phyloP scores from a whole-genome alignment of 2,888 invertebrate species.

The Megastigmus dorsalis region DNA sequence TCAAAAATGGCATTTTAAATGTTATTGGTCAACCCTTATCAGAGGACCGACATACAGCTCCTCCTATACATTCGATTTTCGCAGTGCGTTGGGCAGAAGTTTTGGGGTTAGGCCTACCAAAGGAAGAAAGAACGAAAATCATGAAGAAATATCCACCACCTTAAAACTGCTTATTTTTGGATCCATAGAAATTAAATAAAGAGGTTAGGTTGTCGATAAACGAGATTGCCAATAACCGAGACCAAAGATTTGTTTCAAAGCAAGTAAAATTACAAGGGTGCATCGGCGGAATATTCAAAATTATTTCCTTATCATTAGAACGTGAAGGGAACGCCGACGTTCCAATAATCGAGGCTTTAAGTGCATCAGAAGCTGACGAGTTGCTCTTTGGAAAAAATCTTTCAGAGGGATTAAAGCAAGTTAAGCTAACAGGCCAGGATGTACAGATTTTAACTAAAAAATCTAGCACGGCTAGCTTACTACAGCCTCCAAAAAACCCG shows the following conservation, averaged over 20 bases:
- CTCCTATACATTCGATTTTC: conserved; percentile 19
- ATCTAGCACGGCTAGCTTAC: no score
- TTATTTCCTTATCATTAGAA: neutral
- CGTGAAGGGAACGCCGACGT: neutral
- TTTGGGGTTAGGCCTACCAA: conserved; percentile 5
- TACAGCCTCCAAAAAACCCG: neutral
- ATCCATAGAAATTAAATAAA: conserved; percentile 41
- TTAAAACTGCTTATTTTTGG: conserved; percentile 20
- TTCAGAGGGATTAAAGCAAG: neutral
- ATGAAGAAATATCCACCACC: conserved; percentile 41
- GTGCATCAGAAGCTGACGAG: neutral
- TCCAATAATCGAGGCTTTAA: neutral
- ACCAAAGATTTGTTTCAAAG: conserved; percentile 21
- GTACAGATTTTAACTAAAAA: neutral
- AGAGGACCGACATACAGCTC: conserved; percentile 14
- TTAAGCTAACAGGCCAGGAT: neutral
- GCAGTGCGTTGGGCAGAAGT: no score
- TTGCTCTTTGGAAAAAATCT: conserved; percentile 12
- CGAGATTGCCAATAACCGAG: neutral
- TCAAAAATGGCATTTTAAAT: neutral
- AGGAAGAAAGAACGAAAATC: conserved; percentile 20
- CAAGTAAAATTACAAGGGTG: conserved; percentile 34
- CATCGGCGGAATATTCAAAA: conserved; percentile 8
- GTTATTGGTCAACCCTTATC: conserved; percentile 25
- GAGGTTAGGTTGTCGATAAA: conserved; percentile 24